Evolutionary conservation across 2,888 invertebrate genomes (phyloP), one percentile per base, ranked within the genome.

Genomic region (Rhyacophila evoluta): DNA sequence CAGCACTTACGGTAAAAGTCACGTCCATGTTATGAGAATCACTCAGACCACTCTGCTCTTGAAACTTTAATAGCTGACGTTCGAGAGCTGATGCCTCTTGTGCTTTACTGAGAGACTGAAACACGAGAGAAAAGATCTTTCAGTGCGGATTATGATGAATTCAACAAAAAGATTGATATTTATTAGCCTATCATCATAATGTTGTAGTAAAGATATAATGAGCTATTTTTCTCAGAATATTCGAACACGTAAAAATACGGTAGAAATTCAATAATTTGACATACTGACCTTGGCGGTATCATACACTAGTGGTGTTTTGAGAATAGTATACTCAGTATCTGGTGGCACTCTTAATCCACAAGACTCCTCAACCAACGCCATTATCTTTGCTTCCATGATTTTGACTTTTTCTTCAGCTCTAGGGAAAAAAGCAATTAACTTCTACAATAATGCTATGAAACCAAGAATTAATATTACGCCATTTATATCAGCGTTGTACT

Each of bases 21-120:
- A 99, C 91, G 85, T 99, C 99, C 84, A 98, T 92, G 86, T 99
- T 99, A 85, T 97, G 97, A 78, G 94, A 94, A 82, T 98, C 98
- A 70, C 95, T 95, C 81, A 97, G 91, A 73, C 95, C 95, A 28
- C 95, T 93, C 86, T 99, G 98, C 86, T 98, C 98, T 83, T 98
- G 95, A 86, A 97, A 93, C 77, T 96, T 91, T 81, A 97, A 96
- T 72, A 99, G 88, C 82, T 95, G 95, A 77, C 97, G 91, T 86
- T 99, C 99, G 85, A 98, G 92, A 6, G 97, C 93, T 0, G 98
- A 97, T 0, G 99, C 98, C 86, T 99, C 99, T 86, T 98, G 98
- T 0, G 99, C 99, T 86, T 98, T 96, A 75, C 96, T 95, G 70
- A 99, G 87, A 0, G 97, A 90, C 90, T 90, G 82, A 1, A 84